Percentiles rank a stretch among this genome's conserved stretches.
These are phyloP conservation scores for Scolopax bukidnonensis DNA, from an alignment of 2,797 vertebrate species.

Conservation along the genomic window DNA sequence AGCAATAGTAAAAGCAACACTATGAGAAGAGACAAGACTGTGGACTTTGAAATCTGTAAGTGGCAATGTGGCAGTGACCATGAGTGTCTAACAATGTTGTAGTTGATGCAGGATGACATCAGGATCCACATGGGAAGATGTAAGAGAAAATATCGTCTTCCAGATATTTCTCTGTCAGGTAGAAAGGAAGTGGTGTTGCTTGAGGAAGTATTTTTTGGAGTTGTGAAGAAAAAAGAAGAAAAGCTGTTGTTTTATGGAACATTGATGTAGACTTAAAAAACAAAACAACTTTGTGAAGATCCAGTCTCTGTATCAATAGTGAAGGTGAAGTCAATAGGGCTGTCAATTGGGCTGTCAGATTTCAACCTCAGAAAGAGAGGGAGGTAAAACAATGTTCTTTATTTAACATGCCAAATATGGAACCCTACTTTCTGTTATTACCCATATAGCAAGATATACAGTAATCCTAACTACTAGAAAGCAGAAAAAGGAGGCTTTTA, in stretches of 20 bases:
- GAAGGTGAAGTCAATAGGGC: neutral
- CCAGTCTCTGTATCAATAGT: neutral
- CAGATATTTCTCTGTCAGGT: neutral
- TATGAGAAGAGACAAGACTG: neutral
- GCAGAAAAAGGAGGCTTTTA: too few relatives aligned
- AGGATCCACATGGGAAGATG: neutral
- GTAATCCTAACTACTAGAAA: too few relatives aligned
- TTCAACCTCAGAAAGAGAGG: too few relatives aligned
- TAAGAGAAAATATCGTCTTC: neutral
- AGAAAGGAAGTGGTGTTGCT: neutral
- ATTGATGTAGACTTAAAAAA: neutral
- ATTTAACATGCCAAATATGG: too few relatives aligned
- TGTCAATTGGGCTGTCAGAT: too few relatives aligned
- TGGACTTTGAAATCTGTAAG: neutral
- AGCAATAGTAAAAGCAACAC: neutral
- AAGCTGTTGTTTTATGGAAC: neutral
- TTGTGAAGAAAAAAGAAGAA: neutral
- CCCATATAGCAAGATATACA: too few relatives aligned
- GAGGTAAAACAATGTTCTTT: too few relatives aligned
- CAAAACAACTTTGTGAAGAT: neutral
- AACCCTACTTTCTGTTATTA: too few relatives aligned
- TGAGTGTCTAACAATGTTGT: fast-evolving
- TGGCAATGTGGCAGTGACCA: too few relatives aligned
- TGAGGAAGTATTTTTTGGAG: neutral
- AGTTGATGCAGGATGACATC: neutral